phyloP scores from a whole-genome alignment of 2,113 vertebrate species.

The Oxygymnocypris stewartii region DNA sequence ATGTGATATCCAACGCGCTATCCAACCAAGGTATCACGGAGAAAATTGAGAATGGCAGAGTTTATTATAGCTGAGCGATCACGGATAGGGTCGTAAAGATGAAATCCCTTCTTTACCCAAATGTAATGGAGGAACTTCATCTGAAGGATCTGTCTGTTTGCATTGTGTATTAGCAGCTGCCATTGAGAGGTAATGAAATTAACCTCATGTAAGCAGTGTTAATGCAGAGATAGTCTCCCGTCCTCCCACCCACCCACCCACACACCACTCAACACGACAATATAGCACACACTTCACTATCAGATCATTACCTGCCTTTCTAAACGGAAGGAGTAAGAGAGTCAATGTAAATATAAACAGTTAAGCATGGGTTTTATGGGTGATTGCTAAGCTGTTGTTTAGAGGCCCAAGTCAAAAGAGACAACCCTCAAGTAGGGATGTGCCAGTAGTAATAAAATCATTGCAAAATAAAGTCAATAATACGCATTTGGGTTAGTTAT shows the following conservation, averaged over 20 bases:
- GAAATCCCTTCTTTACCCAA: background rate
- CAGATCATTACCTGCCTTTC: constrained; percentile 26
- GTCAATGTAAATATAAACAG: background rate
- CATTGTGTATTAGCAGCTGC: constrained; percentile 17
- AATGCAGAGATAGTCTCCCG: constrained; percentile 38
- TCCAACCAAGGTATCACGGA: constrained; percentile 15
- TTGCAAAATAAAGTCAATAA: background rate
- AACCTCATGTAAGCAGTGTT: constrained; percentile 44
- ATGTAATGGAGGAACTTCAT: constrained; percentile 8
- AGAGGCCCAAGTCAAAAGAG: background rate
- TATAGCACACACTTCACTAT: constrained; percentile 2
- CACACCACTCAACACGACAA: constrained; percentile 58
- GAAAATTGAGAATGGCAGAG: background rate
- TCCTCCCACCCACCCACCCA: constrained; percentile 52
- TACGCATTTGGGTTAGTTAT: background rate
- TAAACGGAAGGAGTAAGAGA: background rate
- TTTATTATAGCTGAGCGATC: background rate
- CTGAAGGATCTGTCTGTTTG: constrained; percentile 22
- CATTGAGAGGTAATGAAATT: constrained; percentile 28
- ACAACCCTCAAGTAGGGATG: background rate
- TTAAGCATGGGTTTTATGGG: background rate
- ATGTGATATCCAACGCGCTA: background rate
- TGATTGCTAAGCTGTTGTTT: background rate
- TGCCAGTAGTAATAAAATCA: background rate
- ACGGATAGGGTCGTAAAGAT: background rate